phyloP scores from a whole-genome alignment of 2,113 vertebrate species.

The Phylloscopus trochilus region DNA sequence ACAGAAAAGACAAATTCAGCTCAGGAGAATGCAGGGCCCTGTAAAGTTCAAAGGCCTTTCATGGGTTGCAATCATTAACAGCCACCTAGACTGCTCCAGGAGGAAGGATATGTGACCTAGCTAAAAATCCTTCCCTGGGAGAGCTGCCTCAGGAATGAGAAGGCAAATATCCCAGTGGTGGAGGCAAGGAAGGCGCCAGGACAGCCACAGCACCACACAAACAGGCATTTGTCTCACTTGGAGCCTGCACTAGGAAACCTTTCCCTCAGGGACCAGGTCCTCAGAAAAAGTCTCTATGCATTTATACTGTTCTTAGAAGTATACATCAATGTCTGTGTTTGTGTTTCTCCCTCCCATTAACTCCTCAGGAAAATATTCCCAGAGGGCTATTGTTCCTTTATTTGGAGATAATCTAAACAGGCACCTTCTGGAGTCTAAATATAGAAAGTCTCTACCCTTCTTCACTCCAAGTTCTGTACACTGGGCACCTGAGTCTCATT shows the following conservation, averaged over 20 bases:
- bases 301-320: not conserved
- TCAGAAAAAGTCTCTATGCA: not conserved
- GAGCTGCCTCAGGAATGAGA: not conserved
- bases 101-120: not conserved
- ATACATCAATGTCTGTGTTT: not conserved
- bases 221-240: not conserved
- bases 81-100: not conserved
- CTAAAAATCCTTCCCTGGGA: not conserved
- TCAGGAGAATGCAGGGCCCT: not conserved
- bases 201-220: not conserved
- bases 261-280: not conserved
- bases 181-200: not conserved
- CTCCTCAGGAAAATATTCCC: not conserved
- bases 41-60: slow-evolving; percentile 2
- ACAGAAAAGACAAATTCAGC: not conserved
- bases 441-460: not conserved
- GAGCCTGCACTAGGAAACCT: not conserved
- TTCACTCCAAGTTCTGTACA: not conserved
- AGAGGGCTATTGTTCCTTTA: not conserved
- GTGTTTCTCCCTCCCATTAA: not conserved
- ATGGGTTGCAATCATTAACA: not conserved
- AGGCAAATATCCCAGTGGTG: not conserved
- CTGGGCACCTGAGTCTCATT: not conserved
- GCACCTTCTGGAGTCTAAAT: not conserved
- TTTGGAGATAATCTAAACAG: not conserved